phyloP scores from a whole-genome alignment of 2,797 vertebrate species.

The Tokudaia tokunoshimensis region DNA sequence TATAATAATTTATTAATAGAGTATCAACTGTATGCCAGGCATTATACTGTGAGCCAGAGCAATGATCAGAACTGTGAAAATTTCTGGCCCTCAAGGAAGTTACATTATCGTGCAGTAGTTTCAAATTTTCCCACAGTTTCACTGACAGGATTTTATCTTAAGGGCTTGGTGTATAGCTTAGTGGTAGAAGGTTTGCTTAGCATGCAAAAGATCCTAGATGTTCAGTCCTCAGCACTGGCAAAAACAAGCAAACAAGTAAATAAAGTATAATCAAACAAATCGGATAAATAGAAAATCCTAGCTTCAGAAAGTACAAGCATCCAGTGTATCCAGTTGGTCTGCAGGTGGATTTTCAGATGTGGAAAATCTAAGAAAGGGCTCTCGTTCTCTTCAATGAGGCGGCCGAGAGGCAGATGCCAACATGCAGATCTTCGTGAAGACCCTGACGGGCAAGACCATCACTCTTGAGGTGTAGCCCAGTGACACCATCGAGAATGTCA shows the following conservation, averaged over 20 bases:
- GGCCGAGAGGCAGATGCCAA: conserved; percentile 73
- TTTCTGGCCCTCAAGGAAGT: not conserved
- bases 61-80: not conserved
- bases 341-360: conserved; percentile 4
- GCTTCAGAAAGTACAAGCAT: not conserved
- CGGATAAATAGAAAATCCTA: not conserved
- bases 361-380: not conserved
- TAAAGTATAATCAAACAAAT: not conserved
- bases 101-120: not conserved
- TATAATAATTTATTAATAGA: not conserved
- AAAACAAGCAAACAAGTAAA: not conserved
- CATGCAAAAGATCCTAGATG: not conserved
- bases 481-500: conserved; percentile 97
- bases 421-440: conserved; percentile 99
- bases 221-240: not conserved
- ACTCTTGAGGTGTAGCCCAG: conserved; percentile 97
- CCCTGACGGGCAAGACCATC: conserved; percentile 96
- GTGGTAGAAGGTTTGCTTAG: not conserved
- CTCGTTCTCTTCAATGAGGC: too few relatives aligned
- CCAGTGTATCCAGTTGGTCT: not conserved
- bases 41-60: not conserved
- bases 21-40: not conserved
- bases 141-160: not conserved
- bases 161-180: not conserved
- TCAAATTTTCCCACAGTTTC: not conserved